Conservation (phyloP, 2,113 vertebrate genomes). For the Vireo altiloquus region DNA sequence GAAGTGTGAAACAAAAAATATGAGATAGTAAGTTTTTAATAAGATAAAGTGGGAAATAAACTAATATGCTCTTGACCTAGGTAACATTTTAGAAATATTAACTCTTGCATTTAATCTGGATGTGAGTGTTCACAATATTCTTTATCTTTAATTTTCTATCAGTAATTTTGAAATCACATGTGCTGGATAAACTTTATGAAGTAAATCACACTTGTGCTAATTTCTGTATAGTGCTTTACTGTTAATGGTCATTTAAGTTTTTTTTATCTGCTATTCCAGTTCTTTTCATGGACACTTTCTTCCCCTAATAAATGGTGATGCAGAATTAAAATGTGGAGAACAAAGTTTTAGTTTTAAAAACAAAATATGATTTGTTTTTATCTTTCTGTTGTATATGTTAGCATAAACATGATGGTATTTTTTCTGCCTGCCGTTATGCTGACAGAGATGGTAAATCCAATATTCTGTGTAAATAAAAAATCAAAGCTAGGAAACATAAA, state of each 20-base stretch:
- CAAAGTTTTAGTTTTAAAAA: background rate
- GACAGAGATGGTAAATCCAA: background rate
- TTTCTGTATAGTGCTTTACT: background rate
- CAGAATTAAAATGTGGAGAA: background rate
- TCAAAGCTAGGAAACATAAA: background rate
- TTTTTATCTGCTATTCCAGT: background rate
- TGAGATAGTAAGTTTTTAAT: background rate
- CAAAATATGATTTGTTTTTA: background rate
- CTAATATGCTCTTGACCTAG: background rate
- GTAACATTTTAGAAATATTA: background rate
- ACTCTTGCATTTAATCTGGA: background rate
- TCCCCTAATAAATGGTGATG: background rate
- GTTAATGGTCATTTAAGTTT: background rate
- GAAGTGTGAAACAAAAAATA: background rate
- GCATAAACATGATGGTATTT: background rate
- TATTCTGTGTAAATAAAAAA: background rate
- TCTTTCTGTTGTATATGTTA: background rate
- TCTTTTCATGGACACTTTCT: background rate
- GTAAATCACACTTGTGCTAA: background rate
- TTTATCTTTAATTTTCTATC: background rate
- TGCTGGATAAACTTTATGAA: background rate
- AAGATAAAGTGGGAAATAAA: background rate
- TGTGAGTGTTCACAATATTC: background rate
- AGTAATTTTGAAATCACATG: background rate
- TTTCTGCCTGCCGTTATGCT: rapidly evolving